Base-by-base conservation (phyloP, 1,140 invertebrate genomes). In the Drosophila rhopaloa region DNA sequence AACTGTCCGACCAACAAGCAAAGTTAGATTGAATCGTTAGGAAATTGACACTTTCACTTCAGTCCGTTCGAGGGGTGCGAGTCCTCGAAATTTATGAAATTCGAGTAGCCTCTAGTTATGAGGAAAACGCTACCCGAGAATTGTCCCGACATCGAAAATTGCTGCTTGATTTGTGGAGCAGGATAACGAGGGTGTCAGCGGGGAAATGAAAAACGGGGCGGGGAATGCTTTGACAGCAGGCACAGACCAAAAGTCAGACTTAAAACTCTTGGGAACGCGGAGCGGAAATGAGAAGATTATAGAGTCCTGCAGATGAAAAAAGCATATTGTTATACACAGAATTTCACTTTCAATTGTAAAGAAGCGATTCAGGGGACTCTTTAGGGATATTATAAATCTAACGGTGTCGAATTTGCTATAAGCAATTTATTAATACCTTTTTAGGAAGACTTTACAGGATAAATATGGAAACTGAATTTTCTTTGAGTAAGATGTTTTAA, bases 31-130 rank as follows among this genome's bases (percentile, higher is more conserved):
- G 79, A 82, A 79, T 88, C 75, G 79, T 71, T 83, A 55, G 83
- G 84, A 86, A 86, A 86, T 83, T 89, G 83, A 86, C 84, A 86
- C 83, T 82, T 86, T 88, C 63, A 62, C 59, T 29, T 32, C 68
- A 7, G 4, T 19, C 32, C n/a, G 27, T 24, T 4, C 38, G 38
- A 68, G 65, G 65, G 65, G 38, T 68, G 65, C 37, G 48, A 67
- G 51, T 61, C 37, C 37, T 67, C 48, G 32, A 70, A 59, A 61
- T 72, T 73, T 74, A 61, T 74, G 71, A 61, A 74, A 74, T 74
- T 74, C 48, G 71, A 74, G 71, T 16, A 50, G 70, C 35, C 66
- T 37, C 41, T 54, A 35, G 35, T 61, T 62, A 61, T 40, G 44
- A 41, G 35, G 67, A 68, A 65, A 60, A 68, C 37, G 61, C 61